These are phyloP conservation scores for Chitala chitala DNA, from an alignment of 2,113 vertebrate species.

Conservation along the genomic window DNA sequence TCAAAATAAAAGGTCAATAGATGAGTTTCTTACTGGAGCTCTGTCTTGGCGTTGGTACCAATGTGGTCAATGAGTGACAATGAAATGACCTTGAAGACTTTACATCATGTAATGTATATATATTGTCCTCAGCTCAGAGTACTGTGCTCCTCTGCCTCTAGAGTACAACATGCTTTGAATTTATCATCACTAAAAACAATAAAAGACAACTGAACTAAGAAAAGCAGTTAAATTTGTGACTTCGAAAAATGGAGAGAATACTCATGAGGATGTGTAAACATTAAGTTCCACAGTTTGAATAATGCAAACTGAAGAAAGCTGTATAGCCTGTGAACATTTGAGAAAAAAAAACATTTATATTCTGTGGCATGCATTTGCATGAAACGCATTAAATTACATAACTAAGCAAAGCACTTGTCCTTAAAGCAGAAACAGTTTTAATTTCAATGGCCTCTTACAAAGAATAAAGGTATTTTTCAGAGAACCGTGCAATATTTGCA, in stretches of 20 bases:
- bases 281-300: too few relatives aligned
- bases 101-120: background rate
- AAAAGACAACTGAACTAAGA: too few relatives aligned
- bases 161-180: too few relatives aligned
- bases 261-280: too few relatives aligned
- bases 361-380: slow-evolving; percentile 3
- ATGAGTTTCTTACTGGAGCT: background rate
- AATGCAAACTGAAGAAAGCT: too few relatives aligned
- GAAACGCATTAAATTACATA: background rate
- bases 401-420: too few relatives aligned
- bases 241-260: too few relatives aligned
- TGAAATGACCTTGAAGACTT: background rate
- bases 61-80: background rate
- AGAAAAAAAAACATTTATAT: background rate
- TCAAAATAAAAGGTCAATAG: too few relatives aligned
- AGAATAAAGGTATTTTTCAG: background rate
- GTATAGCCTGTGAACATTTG: too few relatives aligned
- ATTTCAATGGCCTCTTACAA: background rate
- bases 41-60: background rate
- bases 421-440: background rate
- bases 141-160: background rate
- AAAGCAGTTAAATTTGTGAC: too few relatives aligned
- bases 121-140: background rate
- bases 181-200: too few relatives aligned
- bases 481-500: background rate